Percentiles rank a stretch among this genome's conserved stretches.
Evolutionary conservation across 2,797 vertebrate genomes (phyloP).

Genomic region (Cynopterus sphinx): DNA sequence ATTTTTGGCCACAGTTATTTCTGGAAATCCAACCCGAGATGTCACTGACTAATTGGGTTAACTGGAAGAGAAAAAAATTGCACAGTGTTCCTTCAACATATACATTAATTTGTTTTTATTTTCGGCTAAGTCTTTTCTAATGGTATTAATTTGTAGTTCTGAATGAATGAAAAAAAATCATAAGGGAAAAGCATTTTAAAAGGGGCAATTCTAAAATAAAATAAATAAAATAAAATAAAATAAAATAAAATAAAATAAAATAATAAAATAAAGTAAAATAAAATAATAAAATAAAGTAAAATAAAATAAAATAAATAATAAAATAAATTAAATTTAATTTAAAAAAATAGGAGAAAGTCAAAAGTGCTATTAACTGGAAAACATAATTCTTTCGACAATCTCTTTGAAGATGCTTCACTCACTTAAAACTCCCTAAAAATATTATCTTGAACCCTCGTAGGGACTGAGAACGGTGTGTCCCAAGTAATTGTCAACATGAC

Average conservation of each 20-base stretch:
- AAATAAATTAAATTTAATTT: too few species aligned
- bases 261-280: constrained; percentile 51
- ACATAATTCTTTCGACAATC: constrained; percentile 27
- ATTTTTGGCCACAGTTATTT: constrained; percentile 76
- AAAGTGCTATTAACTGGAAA: constrained; percentile 47
- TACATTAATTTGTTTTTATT: constrained; percentile 80
- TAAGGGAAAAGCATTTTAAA: constrained; percentile 34
- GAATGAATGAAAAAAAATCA: constrained; percentile 56
- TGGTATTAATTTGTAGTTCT: constrained; percentile 69
- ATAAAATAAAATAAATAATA: constrained; percentile 51
- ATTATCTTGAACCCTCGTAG: neutral
- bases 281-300: constrained; percentile 44
- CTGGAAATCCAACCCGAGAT: constrained; percentile 70
- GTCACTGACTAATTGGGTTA: constrained; percentile 77
- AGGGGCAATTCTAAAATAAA: constrained; percentile 61
- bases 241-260: constrained; percentile 50
- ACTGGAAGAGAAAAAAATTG: constrained; percentile 66
- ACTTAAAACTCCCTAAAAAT: constrained; percentile 52
- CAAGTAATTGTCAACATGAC: constrained; percentile 52
- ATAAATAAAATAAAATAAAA: constrained; percentile 6
- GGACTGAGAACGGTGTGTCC: neutral
- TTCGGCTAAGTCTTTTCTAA: constrained; percentile 77
- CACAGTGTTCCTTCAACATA: constrained; percentile 66
- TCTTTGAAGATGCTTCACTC: neutral
- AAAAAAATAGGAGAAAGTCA: constrained; percentile 24